A percentile compares a stretch with the other conserved stretches of the same genome.
Evolutionary conservation across 2,797 vertebrate species (phyloP).

Genomic region (Ceryle rudis): DNA sequence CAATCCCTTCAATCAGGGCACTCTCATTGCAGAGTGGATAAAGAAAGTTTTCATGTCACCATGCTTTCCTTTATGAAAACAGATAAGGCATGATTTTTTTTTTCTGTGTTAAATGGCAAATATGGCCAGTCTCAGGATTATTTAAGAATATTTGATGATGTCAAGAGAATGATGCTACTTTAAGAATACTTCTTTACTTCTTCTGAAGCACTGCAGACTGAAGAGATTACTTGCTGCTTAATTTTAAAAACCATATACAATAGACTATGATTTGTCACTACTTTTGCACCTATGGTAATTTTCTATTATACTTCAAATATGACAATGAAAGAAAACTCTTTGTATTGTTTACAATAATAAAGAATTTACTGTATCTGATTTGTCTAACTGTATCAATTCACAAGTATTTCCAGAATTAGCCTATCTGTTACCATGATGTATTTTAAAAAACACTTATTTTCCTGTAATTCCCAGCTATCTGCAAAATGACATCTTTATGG

Average conservation of each 20-base stretch:
- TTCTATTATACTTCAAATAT: neutral
- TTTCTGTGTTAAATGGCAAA: neutral
- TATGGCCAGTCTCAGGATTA: neutral
- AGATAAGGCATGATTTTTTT: neutral
- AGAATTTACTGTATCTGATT: neutral
- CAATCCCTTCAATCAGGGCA: neutral
- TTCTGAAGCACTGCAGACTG: neutral
- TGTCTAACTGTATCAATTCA: neutral
- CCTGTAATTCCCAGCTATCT: neutral
- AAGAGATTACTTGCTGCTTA: neutral
- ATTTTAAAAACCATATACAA: neutral
- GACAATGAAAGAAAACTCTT: neutral
- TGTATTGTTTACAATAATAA: neutral
- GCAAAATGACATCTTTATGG: neutral
- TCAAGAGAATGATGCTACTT: neutral
- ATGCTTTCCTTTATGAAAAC: neutral
- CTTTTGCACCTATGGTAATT: neutral
- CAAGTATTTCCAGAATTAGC: neutral
- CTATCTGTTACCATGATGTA: neutral
- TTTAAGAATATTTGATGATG: neutral
- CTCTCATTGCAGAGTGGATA: neutral
- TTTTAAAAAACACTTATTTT: neutral
- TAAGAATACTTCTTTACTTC: neutral
- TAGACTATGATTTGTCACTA: neutral
- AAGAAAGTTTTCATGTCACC: neutral